phyloP scores from a whole-genome alignment of 2,113 vertebrate genomes.

The Rhabdomys dilectus region DNA sequence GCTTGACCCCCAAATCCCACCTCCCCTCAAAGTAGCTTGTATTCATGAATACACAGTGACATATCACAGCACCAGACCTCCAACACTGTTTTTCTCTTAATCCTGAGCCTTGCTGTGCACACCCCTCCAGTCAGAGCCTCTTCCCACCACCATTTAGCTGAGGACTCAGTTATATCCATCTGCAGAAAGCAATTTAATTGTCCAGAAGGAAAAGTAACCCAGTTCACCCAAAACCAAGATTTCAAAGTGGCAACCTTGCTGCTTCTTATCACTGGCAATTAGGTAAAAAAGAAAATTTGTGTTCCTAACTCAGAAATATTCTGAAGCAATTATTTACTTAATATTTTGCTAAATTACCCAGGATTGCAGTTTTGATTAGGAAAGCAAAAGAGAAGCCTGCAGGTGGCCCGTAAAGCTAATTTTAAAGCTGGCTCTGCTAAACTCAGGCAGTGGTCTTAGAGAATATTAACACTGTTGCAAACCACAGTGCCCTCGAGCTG shows the following conservation, averaged over 20 bases:
- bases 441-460: conserved; percentile 84
- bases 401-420: conserved; percentile 90
- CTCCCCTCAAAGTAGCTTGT: neutral
- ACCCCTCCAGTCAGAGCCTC: conserved; percentile 78
- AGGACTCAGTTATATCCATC: conserved; percentile 72
- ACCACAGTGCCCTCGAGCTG: conserved; percentile 86
- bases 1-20: neutral
- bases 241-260: conserved; percentile 76
- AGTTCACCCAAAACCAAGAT: conserved; percentile 79
- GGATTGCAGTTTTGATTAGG: conserved; percentile 86
- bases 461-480: conserved; percentile 89
- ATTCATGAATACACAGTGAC: conserved; percentile 69
- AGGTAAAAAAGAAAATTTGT: conserved; percentile 84
- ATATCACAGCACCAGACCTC: conserved; percentile 58
- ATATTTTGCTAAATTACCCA: conserved; percentile 90
- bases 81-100: conserved; percentile 72
- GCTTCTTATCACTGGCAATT: conserved; percentile 79
- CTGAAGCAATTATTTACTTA: conserved; percentile 89
- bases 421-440: conserved; percentile 87
- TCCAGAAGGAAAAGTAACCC: conserved; percentile 76
- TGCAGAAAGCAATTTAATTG: conserved; percentile 80
- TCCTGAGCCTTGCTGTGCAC: conserved; percentile 60
- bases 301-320: conserved; percentile 86
- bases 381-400: conserved; percentile 87
- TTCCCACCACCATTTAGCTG: conserved; percentile 77